These are phyloP conservation scores for Gortyna flavago DNA, from an alignment of 2,888 invertebrate species.

Conservation along the genomic window DNA sequence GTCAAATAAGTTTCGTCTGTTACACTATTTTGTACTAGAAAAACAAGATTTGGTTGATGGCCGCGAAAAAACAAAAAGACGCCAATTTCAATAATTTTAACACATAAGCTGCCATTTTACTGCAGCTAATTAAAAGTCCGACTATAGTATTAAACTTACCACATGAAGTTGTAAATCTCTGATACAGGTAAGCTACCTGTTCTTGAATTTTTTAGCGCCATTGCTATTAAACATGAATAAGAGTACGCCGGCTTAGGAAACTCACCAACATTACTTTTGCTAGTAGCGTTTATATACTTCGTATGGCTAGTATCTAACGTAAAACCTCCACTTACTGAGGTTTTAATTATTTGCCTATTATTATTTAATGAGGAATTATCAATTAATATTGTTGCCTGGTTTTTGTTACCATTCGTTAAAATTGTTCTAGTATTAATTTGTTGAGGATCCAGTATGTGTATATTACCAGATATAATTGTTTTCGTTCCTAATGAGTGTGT, in stretches of 20 bases:
- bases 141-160: constrained; percentile 92
- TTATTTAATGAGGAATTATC: constrained; percentile 87
- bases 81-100: too few relatives aligned
- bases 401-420: constrained; percentile 86
- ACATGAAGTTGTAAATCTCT: constrained; percentile 99
- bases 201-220: constrained; percentile 98
- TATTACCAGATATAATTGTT: constrained; percentile 89
- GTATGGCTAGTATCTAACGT: constrained; percentile 84
- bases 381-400: constrained; percentile 87
- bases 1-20: too few relatives aligned
- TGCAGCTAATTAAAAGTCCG: too few relatives aligned
- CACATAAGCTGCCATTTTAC: too few relatives aligned
- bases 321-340: constrained; percentile 83
- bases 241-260: constrained; percentile 99
- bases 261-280: constrained; percentile 89
- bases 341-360: constrained; percentile 88
- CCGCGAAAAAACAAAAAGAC: too few relatives aligned
- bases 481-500: constrained; percentile 86
- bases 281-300: constrained; percentile 83
- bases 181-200: constrained; percentile 98
- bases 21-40: too few relatives aligned
- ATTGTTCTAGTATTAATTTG: constrained; percentile 86
- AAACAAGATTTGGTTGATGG: too few relatives aligned
- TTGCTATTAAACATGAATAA: constrained; percentile 99
- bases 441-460: constrained; percentile 88